phyloP scores from a whole-genome alignment of 2,888 invertebrate genomes.

The Lapara coniferarum region DNA sequence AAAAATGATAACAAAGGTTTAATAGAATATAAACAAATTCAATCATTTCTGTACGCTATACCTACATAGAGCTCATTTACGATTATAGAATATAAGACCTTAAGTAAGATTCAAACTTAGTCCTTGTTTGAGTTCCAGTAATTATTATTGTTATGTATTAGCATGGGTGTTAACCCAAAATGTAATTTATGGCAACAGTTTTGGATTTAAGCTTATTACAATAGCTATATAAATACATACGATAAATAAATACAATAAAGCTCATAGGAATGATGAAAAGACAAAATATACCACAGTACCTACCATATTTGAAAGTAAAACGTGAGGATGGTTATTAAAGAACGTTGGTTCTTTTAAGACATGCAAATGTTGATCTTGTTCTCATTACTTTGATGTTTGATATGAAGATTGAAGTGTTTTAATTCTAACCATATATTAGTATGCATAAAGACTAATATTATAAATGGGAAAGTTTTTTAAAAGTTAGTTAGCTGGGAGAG shows the following conservation, averaged over 20 bases:
- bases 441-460: background rate
- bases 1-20: too few species aligned
- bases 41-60: too few species aligned
- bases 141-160: constrained; percentile 8
- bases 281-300: background rate
- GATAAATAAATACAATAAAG: too few species aligned
- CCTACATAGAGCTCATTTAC: too few species aligned
- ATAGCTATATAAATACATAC: too few species aligned
- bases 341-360: background rate
- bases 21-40: too few species aligned
- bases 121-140: background rate
- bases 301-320: background rate
- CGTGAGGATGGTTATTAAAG: background rate
- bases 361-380: background rate
- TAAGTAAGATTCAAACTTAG: background rate
- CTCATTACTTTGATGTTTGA: background rate
- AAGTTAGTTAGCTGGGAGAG: too few species aligned
- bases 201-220: background rate
- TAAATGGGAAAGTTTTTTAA: background rate
- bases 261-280: background rate
- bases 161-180: too few species aligned
- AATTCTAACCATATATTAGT: background rate
- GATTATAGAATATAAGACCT: background rate
- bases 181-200: background rate
- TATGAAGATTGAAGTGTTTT: background rate